Percentiles rank a stretch among this genome's conserved stretches.
Conservation (phyloP, 2,113 vertebrate genomes). For the Oncorhynchus gorbuscha region DNA sequence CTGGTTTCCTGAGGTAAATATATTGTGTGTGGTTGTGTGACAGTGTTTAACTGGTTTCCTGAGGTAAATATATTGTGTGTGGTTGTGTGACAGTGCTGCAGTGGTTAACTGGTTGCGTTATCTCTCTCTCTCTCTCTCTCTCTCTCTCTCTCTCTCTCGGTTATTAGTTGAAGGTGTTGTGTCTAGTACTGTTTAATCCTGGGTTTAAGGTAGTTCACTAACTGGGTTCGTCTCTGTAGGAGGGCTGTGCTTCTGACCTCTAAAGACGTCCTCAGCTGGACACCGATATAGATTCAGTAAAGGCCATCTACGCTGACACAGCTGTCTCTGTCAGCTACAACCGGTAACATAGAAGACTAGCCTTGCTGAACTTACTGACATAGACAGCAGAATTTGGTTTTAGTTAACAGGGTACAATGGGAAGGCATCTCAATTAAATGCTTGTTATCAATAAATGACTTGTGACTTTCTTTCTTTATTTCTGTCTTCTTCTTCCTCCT, state of each 20-base stretch:
- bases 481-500: neutral
- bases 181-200: neutral
- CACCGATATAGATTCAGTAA: constrained; percentile 85
- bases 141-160: no score
- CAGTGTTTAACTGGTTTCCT: no score
- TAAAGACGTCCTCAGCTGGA: constrained; percentile 87
- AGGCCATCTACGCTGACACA: constrained; percentile 86
- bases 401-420: neutral
- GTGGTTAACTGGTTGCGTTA: no score
- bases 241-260: constrained; percentile 80
- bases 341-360: neutral
- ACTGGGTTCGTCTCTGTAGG: constrained; percentile 60
- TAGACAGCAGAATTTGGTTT: neutral
- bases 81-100: no score
- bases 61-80: no score
- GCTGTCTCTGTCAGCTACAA: constrained; percentile 83
- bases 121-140: no score
- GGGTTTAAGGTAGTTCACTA: neutral
- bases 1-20: no score
- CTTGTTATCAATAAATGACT: neutral
- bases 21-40: no score
- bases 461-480: neutral
- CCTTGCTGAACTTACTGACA: neutral
- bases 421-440: neutral
- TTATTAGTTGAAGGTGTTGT: neutral